Percentiles rank a stretch among this genome's conserved stretches.
These are phyloP conservation scores for Chrysaora quinquecirrha DNA, from an alignment of 30 jellyfish, hydroid and myxozoan genomes.

Conservation along the genomic window DNA sequence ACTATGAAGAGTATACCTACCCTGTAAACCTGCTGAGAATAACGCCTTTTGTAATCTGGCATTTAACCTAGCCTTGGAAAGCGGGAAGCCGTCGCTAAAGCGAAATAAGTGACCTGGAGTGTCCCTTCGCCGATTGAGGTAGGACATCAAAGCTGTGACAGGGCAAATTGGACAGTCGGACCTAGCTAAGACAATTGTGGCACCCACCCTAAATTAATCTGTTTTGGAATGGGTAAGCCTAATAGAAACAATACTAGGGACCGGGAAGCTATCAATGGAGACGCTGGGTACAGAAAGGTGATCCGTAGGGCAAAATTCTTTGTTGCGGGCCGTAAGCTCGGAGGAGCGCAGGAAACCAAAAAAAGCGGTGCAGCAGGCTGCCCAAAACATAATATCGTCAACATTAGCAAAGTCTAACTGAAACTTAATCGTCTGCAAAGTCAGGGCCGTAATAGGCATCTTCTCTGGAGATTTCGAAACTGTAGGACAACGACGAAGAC, in stretches of 20 bases:
- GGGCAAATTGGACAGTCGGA: neutral
- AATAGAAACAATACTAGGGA: neutral
- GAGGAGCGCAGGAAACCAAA: slow-evolving; percentile 15
- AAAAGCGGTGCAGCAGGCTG: slow-evolving; percentile 41
- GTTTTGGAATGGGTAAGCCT: neutral
- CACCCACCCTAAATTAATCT: slow-evolving; percentile 7
- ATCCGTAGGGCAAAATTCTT: neutral
- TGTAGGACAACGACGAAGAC: neutral
- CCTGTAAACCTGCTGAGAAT: neutral
- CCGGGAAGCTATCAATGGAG: neutral
- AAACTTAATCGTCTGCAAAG: neutral
- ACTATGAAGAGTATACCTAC: slow-evolving; percentile 1
- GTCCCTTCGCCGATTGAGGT: neutral
- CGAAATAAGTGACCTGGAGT: neutral
- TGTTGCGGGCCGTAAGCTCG: neutral
- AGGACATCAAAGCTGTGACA: neutral
- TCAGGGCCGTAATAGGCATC: slow-evolving; percentile 11
- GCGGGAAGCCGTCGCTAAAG: neutral
- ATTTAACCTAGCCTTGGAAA: neutral
- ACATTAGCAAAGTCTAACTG: neutral
- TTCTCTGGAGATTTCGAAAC: neutral
- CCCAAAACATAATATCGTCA: slow-evolving; percentile 5
- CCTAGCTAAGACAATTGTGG: neutral
- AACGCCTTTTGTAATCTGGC: neutral
- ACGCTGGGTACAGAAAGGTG: neutral